Conservation (phyloP, 1,140 invertebrate genomes). For the Arion vulgaris region DNA sequence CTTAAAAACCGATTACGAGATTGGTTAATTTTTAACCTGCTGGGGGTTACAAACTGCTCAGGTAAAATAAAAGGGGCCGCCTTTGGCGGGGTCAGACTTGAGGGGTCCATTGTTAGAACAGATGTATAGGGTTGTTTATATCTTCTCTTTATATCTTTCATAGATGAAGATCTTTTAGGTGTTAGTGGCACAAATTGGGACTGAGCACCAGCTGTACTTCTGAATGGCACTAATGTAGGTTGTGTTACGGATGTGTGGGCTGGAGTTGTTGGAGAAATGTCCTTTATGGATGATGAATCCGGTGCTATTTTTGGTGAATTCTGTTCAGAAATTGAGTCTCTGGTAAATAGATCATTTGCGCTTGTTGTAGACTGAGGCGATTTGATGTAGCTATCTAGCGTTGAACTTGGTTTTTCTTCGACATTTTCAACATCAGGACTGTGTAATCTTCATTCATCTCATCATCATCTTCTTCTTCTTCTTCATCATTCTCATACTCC, state of each 20-base stretch:
- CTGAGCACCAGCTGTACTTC: conserved; percentile 11
- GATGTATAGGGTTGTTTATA: conserved; percentile 37
- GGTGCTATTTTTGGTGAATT: not conserved
- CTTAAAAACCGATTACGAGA: conserved; percentile 60
- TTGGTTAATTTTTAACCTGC: conserved; percentile 55
- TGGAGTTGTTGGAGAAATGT: not conserved
- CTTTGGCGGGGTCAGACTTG: conserved; percentile 22
- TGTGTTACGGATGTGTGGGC: not conserved
- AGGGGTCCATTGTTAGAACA: conserved; percentile 25
- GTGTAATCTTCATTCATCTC: no score
- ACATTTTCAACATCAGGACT: no score
- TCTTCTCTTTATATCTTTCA: conserved; percentile 45
- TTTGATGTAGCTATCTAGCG: no score
- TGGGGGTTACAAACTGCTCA: conserved; percentile 37
- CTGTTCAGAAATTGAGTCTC: not conserved
- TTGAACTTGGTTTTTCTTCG: no score
- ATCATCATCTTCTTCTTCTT: no score
- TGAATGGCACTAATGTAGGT: not conserved
- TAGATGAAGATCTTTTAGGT: conserved; percentile 28
- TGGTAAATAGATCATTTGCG: not conserved
- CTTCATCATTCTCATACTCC: no score
- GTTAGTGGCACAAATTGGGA: not conserved
- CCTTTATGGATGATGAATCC: not conserved
- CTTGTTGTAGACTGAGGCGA: not conserved
- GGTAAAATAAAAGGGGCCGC: conserved; percentile 41